Conservation (phyloP, 2,888 invertebrate species). For the Caenorhabditis uteleia region DNA sequence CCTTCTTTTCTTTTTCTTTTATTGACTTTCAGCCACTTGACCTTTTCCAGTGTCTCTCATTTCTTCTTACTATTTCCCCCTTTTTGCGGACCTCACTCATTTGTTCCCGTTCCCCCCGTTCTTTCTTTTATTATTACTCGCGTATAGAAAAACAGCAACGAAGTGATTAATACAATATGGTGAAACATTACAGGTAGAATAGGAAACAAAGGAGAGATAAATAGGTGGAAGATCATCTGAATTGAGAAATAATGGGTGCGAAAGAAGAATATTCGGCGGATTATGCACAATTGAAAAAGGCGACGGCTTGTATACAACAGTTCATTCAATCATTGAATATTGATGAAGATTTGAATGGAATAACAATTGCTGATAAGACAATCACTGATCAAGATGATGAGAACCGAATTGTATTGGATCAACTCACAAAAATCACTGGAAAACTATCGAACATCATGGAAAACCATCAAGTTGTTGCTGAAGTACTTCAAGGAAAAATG, state of each 20-base stretch:
- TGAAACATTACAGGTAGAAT: neutral
- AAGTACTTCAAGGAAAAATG: conserved; percentile 23
- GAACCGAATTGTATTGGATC: conserved; percentile 17
- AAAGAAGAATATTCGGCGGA: conserved; percentile 1
- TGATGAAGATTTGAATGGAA: neutral
- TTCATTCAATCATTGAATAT: too few species aligned
- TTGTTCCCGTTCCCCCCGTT: neutral
- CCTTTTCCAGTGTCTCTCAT: neutral
- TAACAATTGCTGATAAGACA: too few species aligned
- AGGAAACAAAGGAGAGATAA: too few species aligned
- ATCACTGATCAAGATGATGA: too few species aligned
- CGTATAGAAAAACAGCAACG: too few species aligned
- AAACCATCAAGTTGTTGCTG: conserved; percentile 11
- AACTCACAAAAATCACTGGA: conserved; percentile 15
- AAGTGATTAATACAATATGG: too few species aligned
- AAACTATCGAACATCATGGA: conserved; percentile 19
- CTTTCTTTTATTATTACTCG: neutral
- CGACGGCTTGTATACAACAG: conserved; percentile 8
- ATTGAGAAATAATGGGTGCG: conserved; percentile 9
- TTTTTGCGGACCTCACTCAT: neutral
- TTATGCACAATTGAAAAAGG: conserved; percentile 4
- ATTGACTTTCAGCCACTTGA: neutral
- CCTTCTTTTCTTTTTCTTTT: conserved; percentile 2
- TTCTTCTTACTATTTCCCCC: neutral
- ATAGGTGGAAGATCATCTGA: too few species aligned